Evolutionary conservation across 2,797 vertebrate species (phyloP).

Genomic region (Coluber constrictor): DNA sequence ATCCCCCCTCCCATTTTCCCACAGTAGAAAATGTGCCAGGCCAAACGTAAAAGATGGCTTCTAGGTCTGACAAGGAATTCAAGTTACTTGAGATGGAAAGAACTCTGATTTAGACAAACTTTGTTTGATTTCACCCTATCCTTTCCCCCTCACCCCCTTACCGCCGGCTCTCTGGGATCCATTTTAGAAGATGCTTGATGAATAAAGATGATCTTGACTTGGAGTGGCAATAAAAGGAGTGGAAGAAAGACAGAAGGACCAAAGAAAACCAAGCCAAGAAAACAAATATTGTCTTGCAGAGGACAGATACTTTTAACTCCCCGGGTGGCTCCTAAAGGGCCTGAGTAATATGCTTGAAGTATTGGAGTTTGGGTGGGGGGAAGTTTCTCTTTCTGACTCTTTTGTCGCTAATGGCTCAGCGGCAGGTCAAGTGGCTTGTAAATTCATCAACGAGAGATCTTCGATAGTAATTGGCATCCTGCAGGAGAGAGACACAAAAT

Average conservation of each 20-base stretch:
- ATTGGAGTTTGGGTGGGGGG: constrained; percentile 40
- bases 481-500: not conserved
- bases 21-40: no score
- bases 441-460: constrained; percentile 23
- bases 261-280: constrained; percentile 46
- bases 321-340: constrained; percentile 61
- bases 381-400: constrained; percentile 23
- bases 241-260: constrained; percentile 33
- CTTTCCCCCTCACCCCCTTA: not conserved
- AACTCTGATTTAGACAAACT: constrained; percentile 1
- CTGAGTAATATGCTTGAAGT: constrained; percentile 52
- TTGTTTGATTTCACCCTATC: not conserved
- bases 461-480: not conserved
- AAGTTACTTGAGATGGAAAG: not conserved
- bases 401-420: constrained; percentile 53
- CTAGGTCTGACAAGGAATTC: no score
- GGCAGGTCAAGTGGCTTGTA: constrained; percentile 13
- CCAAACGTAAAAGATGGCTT: no score
- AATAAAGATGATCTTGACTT: constrained; percentile 58
- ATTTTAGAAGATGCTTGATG: constrained; percentile 48
- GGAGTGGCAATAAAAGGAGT: not conserved
- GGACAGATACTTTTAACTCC: constrained; percentile 59
- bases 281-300: constrained; percentile 55
- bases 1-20: no score
- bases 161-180: constrained; percentile 22